phyloP scores from a whole-genome alignment of 2,797 vertebrate genomes.

The Chlorospingus flavigularis region DNA sequence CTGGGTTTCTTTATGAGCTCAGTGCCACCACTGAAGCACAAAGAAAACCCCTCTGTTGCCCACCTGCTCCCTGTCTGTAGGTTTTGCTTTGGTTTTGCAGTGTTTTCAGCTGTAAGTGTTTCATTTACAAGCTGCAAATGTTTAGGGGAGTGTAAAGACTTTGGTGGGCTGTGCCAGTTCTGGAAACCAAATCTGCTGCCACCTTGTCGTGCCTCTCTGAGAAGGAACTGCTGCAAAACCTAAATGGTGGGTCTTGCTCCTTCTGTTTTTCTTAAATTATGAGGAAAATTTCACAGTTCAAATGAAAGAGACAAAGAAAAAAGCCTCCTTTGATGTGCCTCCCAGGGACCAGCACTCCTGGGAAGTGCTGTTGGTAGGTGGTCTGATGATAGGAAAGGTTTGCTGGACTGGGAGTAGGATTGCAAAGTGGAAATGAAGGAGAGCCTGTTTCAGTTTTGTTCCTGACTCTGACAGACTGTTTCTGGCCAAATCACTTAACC shows the following conservation, averaged over 20 bases:
- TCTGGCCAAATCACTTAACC: slow-evolving; percentile 17
- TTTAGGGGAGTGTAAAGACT: neutral
- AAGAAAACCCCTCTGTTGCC: neutral
- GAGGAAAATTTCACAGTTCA: neutral
- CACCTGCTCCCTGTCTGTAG: neutral
- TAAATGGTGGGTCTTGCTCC: neutral
- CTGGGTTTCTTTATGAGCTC: neutral
- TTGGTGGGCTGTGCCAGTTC: neutral
- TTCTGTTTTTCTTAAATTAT: neutral
- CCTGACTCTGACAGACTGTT: neutral
- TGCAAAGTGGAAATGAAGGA: neutral
- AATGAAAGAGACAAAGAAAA: neutral
- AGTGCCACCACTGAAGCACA: neutral
- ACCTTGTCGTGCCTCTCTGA: neutral
- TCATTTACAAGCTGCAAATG: neutral
- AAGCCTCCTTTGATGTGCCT: neutral
- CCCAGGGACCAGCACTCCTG: neutral
- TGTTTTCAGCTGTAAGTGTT: neutral
- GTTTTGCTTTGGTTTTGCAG: neutral
- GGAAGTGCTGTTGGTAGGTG: neutral
- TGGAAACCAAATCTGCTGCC: neutral
- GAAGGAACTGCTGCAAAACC: neutral
- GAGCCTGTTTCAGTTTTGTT: neutral
- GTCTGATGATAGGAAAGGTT: neutral
- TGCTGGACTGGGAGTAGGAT: neutral